Conservation (phyloP, 2,797 vertebrate species). For the Alcedo quadribrachys region DNA sequence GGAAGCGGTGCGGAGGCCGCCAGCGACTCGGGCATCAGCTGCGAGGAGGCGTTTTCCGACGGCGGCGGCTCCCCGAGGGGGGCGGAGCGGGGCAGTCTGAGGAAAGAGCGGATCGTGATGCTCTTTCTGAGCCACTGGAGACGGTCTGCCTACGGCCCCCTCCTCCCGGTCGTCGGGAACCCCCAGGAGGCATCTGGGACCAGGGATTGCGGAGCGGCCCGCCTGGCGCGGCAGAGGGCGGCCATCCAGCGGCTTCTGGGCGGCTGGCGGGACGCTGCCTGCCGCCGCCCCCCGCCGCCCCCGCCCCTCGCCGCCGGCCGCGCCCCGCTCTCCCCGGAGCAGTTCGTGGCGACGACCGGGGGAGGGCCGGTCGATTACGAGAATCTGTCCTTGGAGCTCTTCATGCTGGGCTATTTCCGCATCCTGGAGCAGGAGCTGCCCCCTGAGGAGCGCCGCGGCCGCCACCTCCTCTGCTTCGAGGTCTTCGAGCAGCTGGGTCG, state of each 20-base stretch:
- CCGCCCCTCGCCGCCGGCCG: constrained; percentile 69
- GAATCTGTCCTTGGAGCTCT: constrained; percentile 90
- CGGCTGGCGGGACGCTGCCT: constrained; percentile 85
- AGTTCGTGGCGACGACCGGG: constrained; percentile 86
- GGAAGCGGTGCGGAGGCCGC: constrained; percentile 71
- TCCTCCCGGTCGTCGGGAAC: constrained; percentile 3
- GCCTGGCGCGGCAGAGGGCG: constrained; percentile 87
- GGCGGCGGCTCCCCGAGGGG: constrained; percentile 40
- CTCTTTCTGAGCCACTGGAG: constrained; percentile 96
- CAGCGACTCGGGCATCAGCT: constrained; percentile 82
- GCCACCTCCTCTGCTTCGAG: constrained; percentile 96
- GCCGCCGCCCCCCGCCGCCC: constrained; percentile 82
- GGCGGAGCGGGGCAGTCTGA: constrained; percentile 82
- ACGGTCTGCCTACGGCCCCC: constrained; percentile 84
- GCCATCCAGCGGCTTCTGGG: constrained; percentile 87
- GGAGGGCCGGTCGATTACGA: constrained; percentile 83
- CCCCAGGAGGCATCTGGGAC: not conserved
- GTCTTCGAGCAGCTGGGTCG: constrained; percentile 93
- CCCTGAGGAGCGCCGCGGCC: constrained; percentile 88
- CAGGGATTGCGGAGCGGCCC: constrained; percentile 74
- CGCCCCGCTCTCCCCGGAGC: constrained; percentile 85
- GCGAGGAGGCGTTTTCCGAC: constrained; percentile 74
- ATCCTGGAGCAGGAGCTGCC: constrained; percentile 92
- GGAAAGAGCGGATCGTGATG: constrained; percentile 92
- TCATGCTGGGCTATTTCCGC: constrained; percentile 98